Conservation (phyloP, 2,797 vertebrate genomes). For the Manis javanica region DNA sequence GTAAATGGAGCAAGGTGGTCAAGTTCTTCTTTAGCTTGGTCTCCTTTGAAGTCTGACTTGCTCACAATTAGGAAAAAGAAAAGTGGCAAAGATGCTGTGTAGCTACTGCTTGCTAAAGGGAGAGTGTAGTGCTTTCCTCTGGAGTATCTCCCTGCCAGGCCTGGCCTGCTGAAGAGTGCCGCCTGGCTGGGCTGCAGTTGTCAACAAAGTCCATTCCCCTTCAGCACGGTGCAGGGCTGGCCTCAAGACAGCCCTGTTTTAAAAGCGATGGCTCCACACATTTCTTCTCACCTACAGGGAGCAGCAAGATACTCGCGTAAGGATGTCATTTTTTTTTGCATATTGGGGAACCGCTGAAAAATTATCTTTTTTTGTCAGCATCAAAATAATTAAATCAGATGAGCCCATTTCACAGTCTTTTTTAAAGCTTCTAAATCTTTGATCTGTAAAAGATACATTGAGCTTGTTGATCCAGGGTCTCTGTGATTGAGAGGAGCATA, state of each 20-base stretch:
- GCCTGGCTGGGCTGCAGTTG: not conserved
- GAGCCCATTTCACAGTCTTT: constrained; percentile 37
- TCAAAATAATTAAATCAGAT: constrained; percentile 36
- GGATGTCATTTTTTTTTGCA: not conserved
- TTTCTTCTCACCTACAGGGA: not conserved
- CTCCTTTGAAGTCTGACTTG: constrained; percentile 84
- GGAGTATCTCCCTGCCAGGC: constrained; percentile 1
- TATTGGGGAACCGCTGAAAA: not conserved
- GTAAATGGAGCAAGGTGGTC: constrained; percentile 77
- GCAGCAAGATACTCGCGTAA: not conserved
- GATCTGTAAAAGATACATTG: not conserved
- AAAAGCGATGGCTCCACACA: not conserved
- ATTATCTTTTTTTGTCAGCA: constrained; percentile 36
- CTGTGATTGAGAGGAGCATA: constrained; percentile 54
- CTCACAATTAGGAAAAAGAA: constrained; percentile 84
- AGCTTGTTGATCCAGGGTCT: constrained; percentile 36
- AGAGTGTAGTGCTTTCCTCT: constrained; percentile 57
- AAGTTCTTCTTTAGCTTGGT: constrained; percentile 75
- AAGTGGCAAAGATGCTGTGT: constrained; percentile 74
- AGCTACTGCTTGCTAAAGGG: constrained; percentile 75
- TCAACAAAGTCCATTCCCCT: not conserved
- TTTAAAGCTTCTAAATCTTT: constrained; percentile 58
- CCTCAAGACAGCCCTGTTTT: not conserved
- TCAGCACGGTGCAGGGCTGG: too few relatives aligned
- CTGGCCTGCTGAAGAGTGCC: not conserved